Conservation (phyloP, 1,140 invertebrate genomes). For the Scaptomyza hsui region DNA sequence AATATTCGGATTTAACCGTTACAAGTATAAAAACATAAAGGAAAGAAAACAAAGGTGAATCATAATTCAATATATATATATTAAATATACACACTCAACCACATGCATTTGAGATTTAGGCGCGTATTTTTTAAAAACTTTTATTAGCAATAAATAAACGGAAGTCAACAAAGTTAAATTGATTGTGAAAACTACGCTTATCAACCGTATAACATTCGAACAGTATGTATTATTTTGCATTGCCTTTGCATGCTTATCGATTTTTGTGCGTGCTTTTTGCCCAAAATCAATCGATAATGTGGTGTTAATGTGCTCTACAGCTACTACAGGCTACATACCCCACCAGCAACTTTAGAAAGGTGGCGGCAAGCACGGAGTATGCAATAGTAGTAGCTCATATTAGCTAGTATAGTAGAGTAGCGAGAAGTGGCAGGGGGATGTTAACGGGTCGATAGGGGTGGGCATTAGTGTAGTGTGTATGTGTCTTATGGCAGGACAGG, state of each 20-base stretch:
- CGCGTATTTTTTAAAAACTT: slow-evolving; percentile 41
- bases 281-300: slow-evolving; percentile 83
- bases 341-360: slow-evolving; percentile 46
- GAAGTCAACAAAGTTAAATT: slow-evolving; percentile 2
- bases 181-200: neutral
- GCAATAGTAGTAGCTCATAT: slow-evolving; percentile 53
- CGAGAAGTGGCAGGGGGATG: slow-evolving; percentile 3
- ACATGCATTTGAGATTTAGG: slow-evolving; percentile 37
- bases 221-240: slow-evolving; percentile 59
- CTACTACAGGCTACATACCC: slow-evolving; percentile 13
- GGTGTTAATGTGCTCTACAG: slow-evolving; percentile 77
- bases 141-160: slow-evolving; percentile 25
- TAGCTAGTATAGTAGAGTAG: slow-evolving; percentile 12
- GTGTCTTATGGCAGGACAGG: slow-evolving; percentile 26
- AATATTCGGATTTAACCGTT: slow-evolving; percentile 14
- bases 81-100: slow-evolving; percentile 15
- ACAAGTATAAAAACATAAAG: slow-evolving; percentile 17
- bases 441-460: neutral
- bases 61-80: slow-evolving; percentile 16
- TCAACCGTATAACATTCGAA: slow-evolving; percentile 29
- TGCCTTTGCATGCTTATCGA: slow-evolving; percentile 68
- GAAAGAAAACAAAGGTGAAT: slow-evolving; percentile 61
- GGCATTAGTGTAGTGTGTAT: slow-evolving; percentile 29
- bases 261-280: slow-evolving; percentile 67
- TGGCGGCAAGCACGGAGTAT: slow-evolving; percentile 18